Conservation (phyloP, 2,888 invertebrate species). For the Osmoderma eremita region DNA sequence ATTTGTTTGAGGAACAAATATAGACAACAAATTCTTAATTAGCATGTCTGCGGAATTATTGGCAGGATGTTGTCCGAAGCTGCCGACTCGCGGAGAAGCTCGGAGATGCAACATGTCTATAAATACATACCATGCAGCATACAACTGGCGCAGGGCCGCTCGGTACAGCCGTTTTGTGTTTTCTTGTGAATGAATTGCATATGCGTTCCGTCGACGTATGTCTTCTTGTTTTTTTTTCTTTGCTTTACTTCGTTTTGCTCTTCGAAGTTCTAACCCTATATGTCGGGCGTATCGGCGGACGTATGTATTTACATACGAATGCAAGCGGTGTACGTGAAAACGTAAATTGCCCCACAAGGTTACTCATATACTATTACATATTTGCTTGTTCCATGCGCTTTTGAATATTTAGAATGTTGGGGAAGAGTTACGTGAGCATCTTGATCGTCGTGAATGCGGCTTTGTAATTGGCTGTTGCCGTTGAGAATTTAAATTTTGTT, state of each 20-base stretch:
- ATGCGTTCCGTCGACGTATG: conserved; percentile 11
- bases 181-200: conserved; percentile 33
- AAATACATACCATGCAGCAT: conserved; percentile 1
- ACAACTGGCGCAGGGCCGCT: conserved; percentile 3
- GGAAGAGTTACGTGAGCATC: not conserved
- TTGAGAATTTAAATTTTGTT: no score
- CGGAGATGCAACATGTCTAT: conserved; percentile 18
- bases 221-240: not conserved
- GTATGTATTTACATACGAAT: not conserved
- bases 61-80: conserved; percentile 31
- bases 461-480: no score
- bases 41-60: conserved; percentile 34
- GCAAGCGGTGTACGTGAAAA: conserved; percentile 1
- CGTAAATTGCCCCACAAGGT: conserved; percentile 26
- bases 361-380: conserved; percentile 16
- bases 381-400: conserved; percentile 4
- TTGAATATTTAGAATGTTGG: conserved; percentile 26
- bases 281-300: no score
- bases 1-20: conserved; percentile 26
- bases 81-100: not conserved
- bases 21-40: conserved; percentile 34
- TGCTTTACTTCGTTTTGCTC: conserved; percentile 4
- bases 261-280: not conserved
- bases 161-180: conserved; percentile 14
- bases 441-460: not conserved